phyloP scores from a whole-genome alignment of 2,113 vertebrate species.

The Syngnathoides biaculeatus region DNA sequence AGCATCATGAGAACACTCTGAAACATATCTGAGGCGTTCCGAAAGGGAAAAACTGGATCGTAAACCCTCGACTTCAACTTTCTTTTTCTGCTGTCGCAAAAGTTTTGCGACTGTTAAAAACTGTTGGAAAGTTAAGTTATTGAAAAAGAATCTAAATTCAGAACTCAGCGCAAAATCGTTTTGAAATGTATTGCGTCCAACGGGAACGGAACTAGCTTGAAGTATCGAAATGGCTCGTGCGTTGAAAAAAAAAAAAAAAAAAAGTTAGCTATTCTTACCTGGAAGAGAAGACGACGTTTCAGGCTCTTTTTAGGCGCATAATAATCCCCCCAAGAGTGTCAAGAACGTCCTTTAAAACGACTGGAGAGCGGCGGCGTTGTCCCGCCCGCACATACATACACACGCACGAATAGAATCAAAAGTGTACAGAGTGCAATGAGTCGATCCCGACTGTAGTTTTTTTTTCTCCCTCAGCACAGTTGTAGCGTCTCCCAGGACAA shows the following conservation, averaged over 20 bases:
- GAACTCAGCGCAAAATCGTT: too few species aligned
- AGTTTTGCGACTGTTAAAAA: neutral
- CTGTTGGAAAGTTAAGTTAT: too few species aligned
- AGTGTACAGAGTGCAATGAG: neutral
- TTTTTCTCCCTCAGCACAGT: slow-evolving; percentile 38
- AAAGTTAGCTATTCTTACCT: slow-evolving; percentile 49
- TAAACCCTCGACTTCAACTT: neutral
- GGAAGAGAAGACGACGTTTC: slow-evolving; percentile 39
- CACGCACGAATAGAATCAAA: neutral
- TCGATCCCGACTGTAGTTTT: slow-evolving; percentile 31
- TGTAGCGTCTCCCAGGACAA: slow-evolving; percentile 70
- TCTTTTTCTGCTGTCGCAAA: neutral
- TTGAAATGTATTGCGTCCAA: neutral
- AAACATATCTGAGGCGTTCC: neutral
- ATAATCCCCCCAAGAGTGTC: slow-evolving; percentile 37
- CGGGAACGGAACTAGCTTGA: neutral
- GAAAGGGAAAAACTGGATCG: neutral
- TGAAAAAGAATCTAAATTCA: neutral
- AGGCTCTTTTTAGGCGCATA: slow-evolving; percentile 41
- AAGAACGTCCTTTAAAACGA: neutral
- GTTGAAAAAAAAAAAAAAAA: neutral
- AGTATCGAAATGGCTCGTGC: neutral
- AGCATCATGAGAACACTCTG: neutral
- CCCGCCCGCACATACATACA: neutral
- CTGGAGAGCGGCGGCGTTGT: neutral